Conservation (phyloP, 2,888 invertebrate species). For the Cheilosia grossa region DNA sequence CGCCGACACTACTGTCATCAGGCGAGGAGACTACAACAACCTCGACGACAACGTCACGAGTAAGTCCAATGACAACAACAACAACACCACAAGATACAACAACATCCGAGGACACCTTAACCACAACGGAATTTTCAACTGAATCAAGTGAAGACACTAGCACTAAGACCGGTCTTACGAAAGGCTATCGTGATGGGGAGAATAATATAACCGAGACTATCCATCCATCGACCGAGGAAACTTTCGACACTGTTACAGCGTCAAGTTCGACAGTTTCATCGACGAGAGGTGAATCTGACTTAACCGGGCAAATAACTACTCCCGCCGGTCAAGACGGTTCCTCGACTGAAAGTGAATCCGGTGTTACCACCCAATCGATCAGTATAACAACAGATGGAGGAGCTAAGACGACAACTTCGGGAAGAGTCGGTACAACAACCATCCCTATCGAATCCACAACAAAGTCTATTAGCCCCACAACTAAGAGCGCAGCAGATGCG, state of each 20-base stretch:
- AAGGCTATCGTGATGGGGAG: slow-evolving; percentile 83
- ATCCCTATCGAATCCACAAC: background rate
- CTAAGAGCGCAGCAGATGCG: slow-evolving; percentile 2
- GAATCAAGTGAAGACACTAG: slow-evolving; percentile 76
- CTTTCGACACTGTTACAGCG: slow-evolving; percentile 37
- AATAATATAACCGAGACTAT: slow-evolving; percentile 81
- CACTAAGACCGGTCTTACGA: slow-evolving; percentile 80
- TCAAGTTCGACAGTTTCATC: slow-evolving; percentile 44
- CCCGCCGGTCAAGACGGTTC: slow-evolving; percentile 26
- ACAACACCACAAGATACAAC: background rate
- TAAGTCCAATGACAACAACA: slow-evolving; percentile 49
- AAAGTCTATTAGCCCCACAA: slow-evolving; percentile 7
- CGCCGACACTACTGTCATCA: slow-evolving; percentile 39
- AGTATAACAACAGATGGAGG: slow-evolving; percentile 32
- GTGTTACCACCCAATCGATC: background rate
- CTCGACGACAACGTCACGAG: slow-evolving; percentile 7
- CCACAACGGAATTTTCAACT: slow-evolving; percentile 75
- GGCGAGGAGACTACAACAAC: slow-evolving; percentile 50
- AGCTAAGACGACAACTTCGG: slow-evolving; percentile 39
- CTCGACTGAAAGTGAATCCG: background rate
- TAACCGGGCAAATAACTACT: slow-evolving; percentile 33
- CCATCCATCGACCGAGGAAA: slow-evolving; percentile 52
- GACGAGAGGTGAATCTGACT: slow-evolving; percentile 51
- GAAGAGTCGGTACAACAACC: slow-evolving; percentile 1
- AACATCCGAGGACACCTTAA: slow-evolving; percentile 17